Evolutionary conservation across 2,797 vertebrate genomes (phyloP), one percentile per base, ranked within the genome.

Genomic region (Eleutherodactylus coqui): DNA sequence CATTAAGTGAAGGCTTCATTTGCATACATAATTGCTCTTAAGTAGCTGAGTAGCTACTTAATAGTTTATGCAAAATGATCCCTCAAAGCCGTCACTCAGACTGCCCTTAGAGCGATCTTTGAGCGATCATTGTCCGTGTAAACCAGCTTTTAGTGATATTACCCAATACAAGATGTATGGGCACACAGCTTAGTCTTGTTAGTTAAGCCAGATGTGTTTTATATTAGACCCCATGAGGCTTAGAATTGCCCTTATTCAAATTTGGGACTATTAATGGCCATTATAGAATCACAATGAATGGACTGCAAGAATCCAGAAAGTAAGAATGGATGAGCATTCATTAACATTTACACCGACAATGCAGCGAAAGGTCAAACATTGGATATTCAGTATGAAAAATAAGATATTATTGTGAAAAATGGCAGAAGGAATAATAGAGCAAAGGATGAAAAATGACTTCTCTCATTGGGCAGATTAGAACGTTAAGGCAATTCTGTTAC

Each of bases 261-360:
- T 73, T 27, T 27, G 13, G 11, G 24, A 11, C 36, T 21, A 70
- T 70, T n/a, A 34, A 21, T n/a, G 13, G 13, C 24, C 60, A 64
- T 79, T 64, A 58, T 43, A 45, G 27, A 64, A 79, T 8, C 38
- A 60, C 16, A 43, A 64, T 51, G 45, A 64, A 69, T 53, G 24
- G 10, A 38, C 60, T 38, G 58, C 58, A 64, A 9, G 78, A 64
- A 58, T 5, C 14, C 14, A 29, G 49, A 55, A 11, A 41, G 47
- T 67, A 10, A 27, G 32, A 34, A 72, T 67, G 32, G 49, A 69
- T 14, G 21, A 34, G 43, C 27, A 38, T 49, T 41, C 62, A 82
- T 72, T 82, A 67, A 17, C 45, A 72, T 82, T 53, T 11, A 51
- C 32, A 45, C 41, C 53, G 64, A 51, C 51, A 72, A 53, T 70